A percentile compares a stretch with the other conserved stretches of the same genome.
Conservation (phyloP, 1,140 invertebrate species). For the Camponotus vicinus region DNA sequence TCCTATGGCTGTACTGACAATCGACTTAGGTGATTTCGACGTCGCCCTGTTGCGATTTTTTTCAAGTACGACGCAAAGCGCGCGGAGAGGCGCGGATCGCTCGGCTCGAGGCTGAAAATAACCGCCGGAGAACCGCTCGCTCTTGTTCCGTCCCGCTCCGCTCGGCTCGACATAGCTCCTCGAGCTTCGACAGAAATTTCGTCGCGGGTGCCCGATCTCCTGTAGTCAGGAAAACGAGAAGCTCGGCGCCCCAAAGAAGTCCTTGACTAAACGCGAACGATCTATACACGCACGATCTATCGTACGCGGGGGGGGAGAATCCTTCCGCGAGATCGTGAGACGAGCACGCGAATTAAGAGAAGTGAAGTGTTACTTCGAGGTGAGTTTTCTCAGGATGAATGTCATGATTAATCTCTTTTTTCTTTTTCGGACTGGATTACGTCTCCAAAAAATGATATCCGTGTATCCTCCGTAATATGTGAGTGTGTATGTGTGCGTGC, state of each 20-base stretch:
- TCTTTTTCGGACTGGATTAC: neutral
- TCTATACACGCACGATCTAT: slow-evolving; percentile 37
- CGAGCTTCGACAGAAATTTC: slow-evolving; percentile 76
- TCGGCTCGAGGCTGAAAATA: slow-evolving; percentile 82
- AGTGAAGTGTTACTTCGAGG: neutral
- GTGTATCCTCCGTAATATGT: neutral
- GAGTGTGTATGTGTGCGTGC: neutral
- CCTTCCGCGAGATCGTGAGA: neutral
- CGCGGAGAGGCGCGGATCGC: slow-evolving; percentile 31
- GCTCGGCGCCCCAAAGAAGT: slow-evolving; percentile 65
- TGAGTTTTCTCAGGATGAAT: slow-evolving; percentile 20
- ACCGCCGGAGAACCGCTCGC: slow-evolving; percentile 68
- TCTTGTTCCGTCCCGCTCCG: slow-evolving; percentile 61
- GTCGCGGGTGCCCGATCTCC: slow-evolving; percentile 70
- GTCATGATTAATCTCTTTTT: slow-evolving; percentile 4
- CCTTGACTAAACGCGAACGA: neutral
- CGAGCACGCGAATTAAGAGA: neutral
- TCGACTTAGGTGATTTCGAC: neutral
- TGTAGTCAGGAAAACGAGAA: slow-evolving; percentile 12
- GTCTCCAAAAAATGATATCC: neutral
- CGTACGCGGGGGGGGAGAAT: neutral
- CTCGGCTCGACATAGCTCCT: slow-evolving; percentile 75
- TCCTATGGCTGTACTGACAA: neutral
- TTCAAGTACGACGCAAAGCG: slow-evolving; percentile 10
- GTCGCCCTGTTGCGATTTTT: neutral